A percentile compares a stretch with the other conserved stretches of the same genome.
Evolutionary conservation across 2,888 invertebrate genomes (phyloP).

Genomic region (Galeruca laticollis): DNA sequence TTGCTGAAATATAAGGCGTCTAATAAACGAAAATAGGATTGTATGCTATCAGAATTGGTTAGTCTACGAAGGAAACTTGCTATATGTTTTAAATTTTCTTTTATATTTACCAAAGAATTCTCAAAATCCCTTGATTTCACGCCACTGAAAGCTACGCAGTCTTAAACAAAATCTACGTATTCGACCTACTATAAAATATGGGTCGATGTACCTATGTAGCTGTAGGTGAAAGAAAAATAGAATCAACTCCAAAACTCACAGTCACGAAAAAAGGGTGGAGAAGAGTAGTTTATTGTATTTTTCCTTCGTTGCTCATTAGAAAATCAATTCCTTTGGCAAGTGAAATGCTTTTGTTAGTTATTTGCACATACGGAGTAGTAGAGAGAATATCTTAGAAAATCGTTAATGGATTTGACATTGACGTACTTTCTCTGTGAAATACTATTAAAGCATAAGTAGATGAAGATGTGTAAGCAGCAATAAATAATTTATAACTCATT

Average conservation of each 20-base stretch:
- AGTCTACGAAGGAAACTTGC: too few species aligned
- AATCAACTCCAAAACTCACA: conserved; percentile 1
- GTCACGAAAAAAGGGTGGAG: conserved; percentile 4
- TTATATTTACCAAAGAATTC: neutral
- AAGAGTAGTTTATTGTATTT: conserved; percentile 29
- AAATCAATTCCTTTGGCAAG: conserved; percentile 25
- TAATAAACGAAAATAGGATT: too few species aligned
- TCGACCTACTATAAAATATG: neutral
- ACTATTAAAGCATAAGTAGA: conserved; percentile 18
- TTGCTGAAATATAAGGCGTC: too few species aligned
- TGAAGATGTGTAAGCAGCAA: conserved; percentile 1
- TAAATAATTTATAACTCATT: neutral
- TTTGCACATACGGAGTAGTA: conserved; percentile 18
- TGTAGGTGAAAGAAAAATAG: too few species aligned
- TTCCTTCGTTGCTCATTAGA: conserved; percentile 30
- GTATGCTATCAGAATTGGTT: too few species aligned
- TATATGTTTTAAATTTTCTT: neutral
- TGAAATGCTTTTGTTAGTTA: conserved; percentile 13
- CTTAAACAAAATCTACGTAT: neutral
- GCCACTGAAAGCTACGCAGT: neutral
- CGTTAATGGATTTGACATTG: conserved; percentile 17
- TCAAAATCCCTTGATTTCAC: neutral
- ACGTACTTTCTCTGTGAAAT: neutral
- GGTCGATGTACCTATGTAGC: too few species aligned
- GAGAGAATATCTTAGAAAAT: neutral